These are phyloP conservation scores for Uloborus diversus DNA, from an alignment of 1,140 invertebrate genomes.

Conservation along the genomic window DNA sequence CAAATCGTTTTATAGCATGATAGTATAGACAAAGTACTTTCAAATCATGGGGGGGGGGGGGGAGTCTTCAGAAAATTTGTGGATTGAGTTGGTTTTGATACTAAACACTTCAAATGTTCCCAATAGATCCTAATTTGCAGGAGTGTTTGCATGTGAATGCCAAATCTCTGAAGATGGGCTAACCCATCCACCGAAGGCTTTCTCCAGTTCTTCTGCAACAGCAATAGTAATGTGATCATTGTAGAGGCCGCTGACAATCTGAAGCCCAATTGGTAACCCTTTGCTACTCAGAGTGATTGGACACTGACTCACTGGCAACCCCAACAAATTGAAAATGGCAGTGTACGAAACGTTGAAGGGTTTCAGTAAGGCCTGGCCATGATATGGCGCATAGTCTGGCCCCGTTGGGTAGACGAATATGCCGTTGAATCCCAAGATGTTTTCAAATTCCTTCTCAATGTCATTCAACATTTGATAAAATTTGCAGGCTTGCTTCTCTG, in stretches of 20 bases:
- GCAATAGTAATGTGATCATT: slow-evolving; percentile 62
- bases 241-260: slow-evolving; percentile 63
- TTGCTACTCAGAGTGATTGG: slow-evolving; percentile 65
- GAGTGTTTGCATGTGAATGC: too few species aligned
- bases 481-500: slow-evolving; percentile 12
- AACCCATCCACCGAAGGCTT: slow-evolving; percentile 62
- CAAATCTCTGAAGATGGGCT: too few species aligned
- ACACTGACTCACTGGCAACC: slow-evolving; percentile 66
- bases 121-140: too few species aligned
- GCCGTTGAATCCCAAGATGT: slow-evolving; percentile 74
- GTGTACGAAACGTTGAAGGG: slow-evolving; percentile 90
- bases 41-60: too few species aligned
- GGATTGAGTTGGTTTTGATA: too few species aligned
- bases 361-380: slow-evolving; percentile 80
- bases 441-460: slow-evolving; percentile 62
- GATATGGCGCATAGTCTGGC: slow-evolving; percentile 82
- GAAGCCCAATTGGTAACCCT: slow-evolving; percentile 67
- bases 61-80: too few species aligned
- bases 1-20: too few species aligned
- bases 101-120: too few species aligned
- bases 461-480: slow-evolving; percentile 61
- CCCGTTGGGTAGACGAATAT: slow-evolving; percentile 86
- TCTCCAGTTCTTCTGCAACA: slow-evolving; percentile 62
- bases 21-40: too few species aligned
- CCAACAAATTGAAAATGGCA: slow-evolving; percentile 65